Evolutionary conservation across 2,888 invertebrate genomes (phyloP).

Genomic region (Aelia acuminata): DNA sequence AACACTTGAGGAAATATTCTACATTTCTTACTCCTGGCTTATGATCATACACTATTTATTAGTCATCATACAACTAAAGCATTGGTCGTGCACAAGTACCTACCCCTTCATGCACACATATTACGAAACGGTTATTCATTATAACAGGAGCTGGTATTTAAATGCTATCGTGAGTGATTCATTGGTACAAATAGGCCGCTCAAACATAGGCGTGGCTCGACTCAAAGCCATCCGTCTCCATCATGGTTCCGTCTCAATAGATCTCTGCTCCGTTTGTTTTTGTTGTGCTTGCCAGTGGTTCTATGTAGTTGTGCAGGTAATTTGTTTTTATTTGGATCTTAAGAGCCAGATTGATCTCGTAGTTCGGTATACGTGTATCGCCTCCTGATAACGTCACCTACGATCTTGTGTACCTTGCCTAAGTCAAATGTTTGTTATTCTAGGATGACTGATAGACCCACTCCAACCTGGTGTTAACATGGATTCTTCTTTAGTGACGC

Average conservation of each 20-base stretch:
- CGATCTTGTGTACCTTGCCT: not conserved
- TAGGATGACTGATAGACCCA: not conserved
- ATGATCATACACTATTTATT: not conserved
- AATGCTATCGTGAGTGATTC: constrained; percentile 35
- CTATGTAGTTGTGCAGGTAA: not conserved
- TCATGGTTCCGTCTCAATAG: not conserved
- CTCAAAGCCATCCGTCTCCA: not conserved
- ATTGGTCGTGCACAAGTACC: not conserved
- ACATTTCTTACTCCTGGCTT: not conserved
- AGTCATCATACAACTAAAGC: not conserved
- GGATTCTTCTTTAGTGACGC: not conserved
- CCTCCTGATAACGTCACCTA: constrained; percentile 2
- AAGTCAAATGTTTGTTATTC: constrained; percentile 16
- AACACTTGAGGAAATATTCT: too few species aligned
- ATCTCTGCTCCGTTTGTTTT: constrained; percentile 3
- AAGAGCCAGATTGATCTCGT: not conserved
- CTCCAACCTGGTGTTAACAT: not conserved
- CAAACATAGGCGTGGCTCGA: constrained; percentile 39
- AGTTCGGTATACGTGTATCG: not conserved
- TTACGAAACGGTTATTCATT: constrained; percentile 17
- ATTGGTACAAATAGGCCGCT: constrained; percentile 42
- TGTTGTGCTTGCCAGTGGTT: not conserved
- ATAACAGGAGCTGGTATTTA: constrained; percentile 28
- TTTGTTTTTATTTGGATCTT: constrained; percentile 1
- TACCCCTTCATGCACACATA: not conserved